These are phyloP conservation scores for Lobophora halterata DNA, from an alignment of 2,888 invertebrate species.

Conservation along the genomic window DNA sequence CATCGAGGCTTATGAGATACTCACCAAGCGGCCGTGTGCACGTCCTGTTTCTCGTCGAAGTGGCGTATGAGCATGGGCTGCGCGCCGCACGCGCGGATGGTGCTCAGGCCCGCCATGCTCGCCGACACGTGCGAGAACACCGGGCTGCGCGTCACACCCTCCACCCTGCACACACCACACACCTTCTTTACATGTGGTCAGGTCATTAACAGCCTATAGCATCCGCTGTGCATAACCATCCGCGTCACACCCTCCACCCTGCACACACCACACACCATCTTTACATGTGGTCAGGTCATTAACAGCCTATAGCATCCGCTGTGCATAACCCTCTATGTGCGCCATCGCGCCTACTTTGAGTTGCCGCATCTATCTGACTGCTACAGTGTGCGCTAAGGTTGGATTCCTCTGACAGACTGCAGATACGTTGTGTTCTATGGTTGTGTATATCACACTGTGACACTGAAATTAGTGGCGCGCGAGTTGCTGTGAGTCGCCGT, in stretches of 20 bases:
- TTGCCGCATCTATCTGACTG: too few species aligned
- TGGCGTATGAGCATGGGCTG: constrained; percentile 82
- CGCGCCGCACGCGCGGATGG: constrained; percentile 87
- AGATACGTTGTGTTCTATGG: too few species aligned
- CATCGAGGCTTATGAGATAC: constrained; percentile 17
- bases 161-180: constrained; percentile 47
- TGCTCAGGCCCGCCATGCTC: constrained; percentile 88
- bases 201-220: too few species aligned
- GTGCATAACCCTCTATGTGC: too few species aligned
- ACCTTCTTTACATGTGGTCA: background rate
- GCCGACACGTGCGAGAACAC: constrained; percentile 92
- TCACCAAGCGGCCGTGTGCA: constrained; percentile 83
- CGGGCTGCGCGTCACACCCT: constrained; percentile 86
- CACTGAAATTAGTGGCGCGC: too few species aligned
- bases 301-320: too few species aligned
- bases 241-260: constrained; percentile 81
- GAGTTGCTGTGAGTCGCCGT: too few species aligned
- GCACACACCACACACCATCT: constrained; percentile 1
- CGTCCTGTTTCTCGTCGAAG: constrained; percentile 84
- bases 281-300: background rate
- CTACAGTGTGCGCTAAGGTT: too few species aligned
- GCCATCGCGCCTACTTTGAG: too few species aligned
- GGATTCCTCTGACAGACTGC: too few species aligned
- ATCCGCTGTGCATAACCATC: too few species aligned
- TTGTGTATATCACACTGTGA: too few species aligned